Evolutionary conservation across 2,113 vertebrate genomes (phyloP).

Genomic region (Callospermophilus lateralis): DNA sequence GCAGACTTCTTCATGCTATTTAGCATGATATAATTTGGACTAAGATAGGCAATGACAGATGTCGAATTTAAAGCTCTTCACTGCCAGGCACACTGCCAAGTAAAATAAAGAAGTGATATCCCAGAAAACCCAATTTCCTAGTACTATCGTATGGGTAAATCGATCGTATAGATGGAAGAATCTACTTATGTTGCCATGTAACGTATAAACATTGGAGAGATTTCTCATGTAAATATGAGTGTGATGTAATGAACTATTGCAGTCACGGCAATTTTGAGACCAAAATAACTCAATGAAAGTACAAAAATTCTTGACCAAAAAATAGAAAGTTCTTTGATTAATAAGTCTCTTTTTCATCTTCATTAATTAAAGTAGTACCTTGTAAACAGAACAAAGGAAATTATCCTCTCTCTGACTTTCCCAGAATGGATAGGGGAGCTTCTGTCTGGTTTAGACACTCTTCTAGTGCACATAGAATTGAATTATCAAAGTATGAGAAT

Average conservation of each 20-base stretch:
- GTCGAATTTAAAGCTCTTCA: slow-evolving; percentile 49
- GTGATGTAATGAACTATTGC: not conserved
- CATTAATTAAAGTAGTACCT: not conserved
- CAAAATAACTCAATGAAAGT: not conserved
- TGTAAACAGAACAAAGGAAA: not conserved
- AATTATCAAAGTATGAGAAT: not conserved
- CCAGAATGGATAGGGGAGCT: not conserved
- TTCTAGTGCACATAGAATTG: not conserved
- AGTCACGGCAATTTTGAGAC: not conserved
- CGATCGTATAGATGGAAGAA: not conserved
- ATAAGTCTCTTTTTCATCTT: not conserved
- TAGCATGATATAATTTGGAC: slow-evolving; percentile 31
- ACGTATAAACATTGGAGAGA: not conserved
- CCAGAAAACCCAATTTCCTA: not conserved
- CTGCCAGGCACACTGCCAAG: slow-evolving; percentile 21
- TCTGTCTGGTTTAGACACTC: not conserved
- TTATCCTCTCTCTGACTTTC: not conserved
- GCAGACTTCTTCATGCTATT: slow-evolving; percentile 32
- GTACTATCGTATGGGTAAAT: not conserved
- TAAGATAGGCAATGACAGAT: slow-evolving; percentile 40
- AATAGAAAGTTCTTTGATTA: not conserved
- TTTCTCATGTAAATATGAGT: not conserved
- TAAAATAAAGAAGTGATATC: not conserved
- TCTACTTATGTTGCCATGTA: not conserved
- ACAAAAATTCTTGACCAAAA: not conserved